Base-by-base conservation (phyloP, 2,113 vertebrate species). In the Ursus arctos region DNA sequence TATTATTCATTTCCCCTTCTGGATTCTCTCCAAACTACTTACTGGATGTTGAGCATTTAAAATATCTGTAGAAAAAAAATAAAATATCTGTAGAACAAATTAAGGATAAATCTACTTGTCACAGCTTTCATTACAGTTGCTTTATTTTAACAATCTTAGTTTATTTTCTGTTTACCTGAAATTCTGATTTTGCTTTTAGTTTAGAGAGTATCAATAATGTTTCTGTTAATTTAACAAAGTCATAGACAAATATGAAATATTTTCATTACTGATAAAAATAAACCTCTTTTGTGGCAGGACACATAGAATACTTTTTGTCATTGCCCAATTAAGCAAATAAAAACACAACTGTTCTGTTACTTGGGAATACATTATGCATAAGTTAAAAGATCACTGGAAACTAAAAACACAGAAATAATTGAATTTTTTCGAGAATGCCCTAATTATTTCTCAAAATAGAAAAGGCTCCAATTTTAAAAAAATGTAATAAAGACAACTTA, bases 351-450 rank as follows among this genome's bases (percentile, higher is more conserved):
- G 91, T 93, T 80, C 95, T 63, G 67, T 81, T 92, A 97, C 65
- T 86, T 8, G 0, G 82, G 51, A 97, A 59, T 97, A 53, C 59
- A 83, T 97, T 96, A 74, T 80, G 51, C 47, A n/a, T 59, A 96
- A 71, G 81, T 96, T 95, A 98, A 76, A 80, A 97, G 85, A 61
- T 3, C 6, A 43, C 61, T 96, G 59, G 94, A 40, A 71, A 72
- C 76, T 92, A 98, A 98, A 97, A 97, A 97, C 85, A 98, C 57
- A 88, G 96, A 84, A 96, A 97, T 98, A 97, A 95, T 82, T 94
- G 90, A 94, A 98, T 97, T 98, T 98, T 98, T 98, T 74, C 93
- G 97, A 92, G 91, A 92, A 89, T 92, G n/a, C 96, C 47, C 81
- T 93, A 2, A 0, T 98, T 91, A 95, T 95, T 91, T 89, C 95